Percentiles rank a stretch among this genome's conserved stretches.
These are phyloP conservation scores for Glaucidium brasilianum DNA, from an alignment of 2,113 vertebrate species.

Conservation along the genomic window DNA sequence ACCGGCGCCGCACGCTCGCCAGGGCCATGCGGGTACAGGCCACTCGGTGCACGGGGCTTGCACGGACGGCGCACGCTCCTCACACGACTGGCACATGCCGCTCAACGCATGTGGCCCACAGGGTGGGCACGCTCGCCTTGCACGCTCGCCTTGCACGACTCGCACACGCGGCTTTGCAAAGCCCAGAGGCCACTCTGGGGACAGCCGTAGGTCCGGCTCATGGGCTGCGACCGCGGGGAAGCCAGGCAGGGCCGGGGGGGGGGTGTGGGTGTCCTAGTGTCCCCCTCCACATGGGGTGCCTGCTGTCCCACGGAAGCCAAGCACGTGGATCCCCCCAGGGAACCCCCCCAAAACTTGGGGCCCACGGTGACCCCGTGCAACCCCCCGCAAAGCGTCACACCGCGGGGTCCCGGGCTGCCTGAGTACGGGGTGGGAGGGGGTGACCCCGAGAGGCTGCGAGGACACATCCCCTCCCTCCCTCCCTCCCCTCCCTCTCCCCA, in stretches of 20 bases:
- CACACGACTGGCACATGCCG: background rate
- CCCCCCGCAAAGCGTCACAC: background rate
- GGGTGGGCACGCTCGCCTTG: no score
- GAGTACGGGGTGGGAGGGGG: fast-evolving
- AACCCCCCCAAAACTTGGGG: background rate
- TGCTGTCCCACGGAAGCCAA: no score
- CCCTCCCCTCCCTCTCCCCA: no score
- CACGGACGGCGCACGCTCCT: background rate
- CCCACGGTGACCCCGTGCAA: fast-evolving
- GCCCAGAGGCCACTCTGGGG: background rate
- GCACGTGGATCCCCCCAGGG: background rate
- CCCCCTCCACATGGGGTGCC: background rate
- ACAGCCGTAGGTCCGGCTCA: background rate
- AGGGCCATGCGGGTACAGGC: no score
- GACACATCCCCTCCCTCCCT: fast-evolving
- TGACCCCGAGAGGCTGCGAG: background rate
- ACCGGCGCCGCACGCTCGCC: background rate
- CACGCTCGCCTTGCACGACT: background rate
- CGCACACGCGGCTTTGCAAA: background rate
- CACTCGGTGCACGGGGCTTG: background rate
- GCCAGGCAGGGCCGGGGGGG: fast-evolving
- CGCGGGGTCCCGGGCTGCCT: fast-evolving
- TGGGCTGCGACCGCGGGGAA: background rate
- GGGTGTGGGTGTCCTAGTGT: no score
- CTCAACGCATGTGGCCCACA: no score